Evolutionary conservation across 2,797 vertebrate genomes (phyloP).

Genomic region (Clarias pachynema): DNA sequence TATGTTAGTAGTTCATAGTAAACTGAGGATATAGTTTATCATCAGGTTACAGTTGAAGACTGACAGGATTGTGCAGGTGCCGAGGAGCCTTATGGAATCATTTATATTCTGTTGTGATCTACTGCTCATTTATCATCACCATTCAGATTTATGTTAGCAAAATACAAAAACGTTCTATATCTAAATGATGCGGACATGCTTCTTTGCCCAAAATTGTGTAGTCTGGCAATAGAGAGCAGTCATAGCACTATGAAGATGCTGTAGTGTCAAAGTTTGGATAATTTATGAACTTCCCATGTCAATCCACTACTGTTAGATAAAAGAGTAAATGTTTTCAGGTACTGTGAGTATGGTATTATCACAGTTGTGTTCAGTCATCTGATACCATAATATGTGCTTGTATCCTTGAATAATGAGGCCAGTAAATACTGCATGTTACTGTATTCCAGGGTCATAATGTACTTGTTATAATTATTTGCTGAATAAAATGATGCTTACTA

Average conservation of each 20-base stretch:
- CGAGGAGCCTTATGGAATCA: not conserved
- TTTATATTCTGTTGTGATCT: conserved; percentile 12
- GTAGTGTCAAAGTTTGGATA: not conserved
- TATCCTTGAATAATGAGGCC: not conserved
- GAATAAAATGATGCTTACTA: not conserved
- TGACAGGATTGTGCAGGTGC: conserved; percentile 4
- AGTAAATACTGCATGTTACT: not conserved
- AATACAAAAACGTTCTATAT: not conserved
- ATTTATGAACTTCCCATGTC: conserved; percentile 20
- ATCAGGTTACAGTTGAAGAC: not conserved
- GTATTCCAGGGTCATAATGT: not conserved
- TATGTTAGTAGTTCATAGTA: conserved; percentile 8
- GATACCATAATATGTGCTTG: not conserved
- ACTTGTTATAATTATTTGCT: not conserved
- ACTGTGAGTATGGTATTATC: not conserved
- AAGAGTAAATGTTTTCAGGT: not conserved
- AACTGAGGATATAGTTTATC: not conserved
- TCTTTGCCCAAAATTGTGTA: not conserved
- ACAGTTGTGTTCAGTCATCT: not conserved
- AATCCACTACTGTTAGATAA: not conserved
- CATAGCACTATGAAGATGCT: conserved; percentile 1
- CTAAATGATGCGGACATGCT: not conserved
- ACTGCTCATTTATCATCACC: not conserved
- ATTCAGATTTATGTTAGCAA: not conserved
- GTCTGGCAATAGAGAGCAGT: not conserved